Evolutionary conservation across 2,113 vertebrate genomes (phyloP), one percentile per base, ranked within the genome.

Genomic region (Brachyhypopomus occidentalis): DNA sequence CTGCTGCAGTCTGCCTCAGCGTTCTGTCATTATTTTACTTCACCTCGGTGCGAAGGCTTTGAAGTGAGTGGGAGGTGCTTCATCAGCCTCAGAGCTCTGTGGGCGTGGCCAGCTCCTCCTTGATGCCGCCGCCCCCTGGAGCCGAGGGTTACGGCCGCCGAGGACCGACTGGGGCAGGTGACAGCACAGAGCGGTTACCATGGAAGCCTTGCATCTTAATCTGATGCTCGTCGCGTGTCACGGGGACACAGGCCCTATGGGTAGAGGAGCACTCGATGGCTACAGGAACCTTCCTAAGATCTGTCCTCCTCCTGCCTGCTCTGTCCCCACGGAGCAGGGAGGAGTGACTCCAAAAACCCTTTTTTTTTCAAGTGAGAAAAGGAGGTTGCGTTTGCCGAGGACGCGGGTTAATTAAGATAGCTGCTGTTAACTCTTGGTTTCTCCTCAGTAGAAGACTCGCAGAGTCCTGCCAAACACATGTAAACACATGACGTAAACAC

Each of bases 171-270:
- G 22, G 77, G 77, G 36, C 64, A 22, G 74, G 20, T 56, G 45
- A 36, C 48, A 22, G 48, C 30, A 4, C 67, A 62, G 64, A 82
- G 72, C 72, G 67, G 84, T 84, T 84, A 78, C 81, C 41, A n/a
- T 7, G 36, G 73, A 58, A 79, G 64, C 77, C 73, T 23, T 48
- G 56, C 59, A 30, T 74, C 80, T 76, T 56, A 59, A 84, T 84
- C 79, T 48, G 72, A 69, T 36, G 41, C 69, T 79, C 59, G 71
- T 86, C 79, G 34, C 70, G 84, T 72, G 72, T 67, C 64, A 34
- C 45, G 16, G 52, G 60, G 62, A 22, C 19, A 27, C 72, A 55
- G 69, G 64, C 34, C 22, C 64, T 73, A 58, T 59, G 45, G 45
- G 45, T 2, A 14, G 45, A 14, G 45, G 3, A 73, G 72, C 38